Evolutionary conservation across 2,113 vertebrate species (phyloP).

Genomic region (Astur gentilis): DNA sequence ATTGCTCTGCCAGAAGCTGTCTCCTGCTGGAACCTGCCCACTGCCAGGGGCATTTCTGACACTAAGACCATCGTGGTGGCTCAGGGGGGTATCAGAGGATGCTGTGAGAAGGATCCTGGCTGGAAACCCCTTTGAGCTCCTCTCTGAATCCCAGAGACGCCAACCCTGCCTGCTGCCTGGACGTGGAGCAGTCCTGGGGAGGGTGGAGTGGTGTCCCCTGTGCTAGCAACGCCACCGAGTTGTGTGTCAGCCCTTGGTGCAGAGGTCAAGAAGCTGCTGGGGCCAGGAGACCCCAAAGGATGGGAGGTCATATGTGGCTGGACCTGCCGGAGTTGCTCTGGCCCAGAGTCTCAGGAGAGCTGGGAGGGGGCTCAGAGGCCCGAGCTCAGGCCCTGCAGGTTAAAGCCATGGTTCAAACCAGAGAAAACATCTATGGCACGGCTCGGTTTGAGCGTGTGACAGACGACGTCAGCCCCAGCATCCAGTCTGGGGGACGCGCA

Average conservation of each 20-base stretch:
- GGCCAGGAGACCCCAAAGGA: not conserved
- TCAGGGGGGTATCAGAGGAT: not conserved
- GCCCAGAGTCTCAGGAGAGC: not conserved
- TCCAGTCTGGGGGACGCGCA: no score
- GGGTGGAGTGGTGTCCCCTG: not conserved
- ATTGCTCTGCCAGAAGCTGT: not conserved
- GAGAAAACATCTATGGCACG: fast-evolving
- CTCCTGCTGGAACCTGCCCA: not conserved
- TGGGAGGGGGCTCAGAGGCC: no score
- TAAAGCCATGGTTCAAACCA: not conserved
- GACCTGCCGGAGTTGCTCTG: not conserved
- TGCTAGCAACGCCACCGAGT: fast-evolving
- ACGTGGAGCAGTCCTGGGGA: not conserved
- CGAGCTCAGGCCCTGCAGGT: not conserved
- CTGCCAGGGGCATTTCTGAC: not conserved
- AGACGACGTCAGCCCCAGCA: not conserved
- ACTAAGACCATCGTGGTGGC: not conserved
- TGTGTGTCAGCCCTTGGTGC: not conserved
- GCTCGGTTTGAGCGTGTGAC: fast-evolving
- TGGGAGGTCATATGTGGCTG: not conserved
- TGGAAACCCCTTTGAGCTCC: not conserved
- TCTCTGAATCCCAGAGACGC: not conserved
- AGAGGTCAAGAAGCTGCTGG: not conserved
- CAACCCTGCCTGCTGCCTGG: fast-evolving
- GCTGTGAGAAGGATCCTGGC: not conserved